Base-by-base conservation (phyloP, 1,140 invertebrate species). In the Megalonaias nervosa region DNA sequence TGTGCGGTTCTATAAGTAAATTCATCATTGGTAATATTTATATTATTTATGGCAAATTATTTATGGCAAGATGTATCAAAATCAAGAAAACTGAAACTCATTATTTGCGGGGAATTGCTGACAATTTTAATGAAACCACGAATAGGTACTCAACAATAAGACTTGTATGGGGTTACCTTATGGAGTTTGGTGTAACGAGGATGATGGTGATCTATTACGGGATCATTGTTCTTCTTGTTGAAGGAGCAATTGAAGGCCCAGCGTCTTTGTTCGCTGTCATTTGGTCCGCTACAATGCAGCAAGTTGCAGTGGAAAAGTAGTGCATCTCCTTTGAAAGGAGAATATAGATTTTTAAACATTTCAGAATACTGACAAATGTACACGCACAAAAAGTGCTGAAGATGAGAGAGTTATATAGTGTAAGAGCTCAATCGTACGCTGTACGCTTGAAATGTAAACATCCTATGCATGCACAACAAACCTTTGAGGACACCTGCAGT, bases 171-270 rank as follows among this genome's bases (percentile, higher is more conserved):
- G 12, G 15, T 55, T 71, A 89, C 88, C 83, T 86, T 88, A n/a
- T 82, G n/a, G 5, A 89, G 67, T 38, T 80, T 82, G 38, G 75
- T 84, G 69, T 88, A 89, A 23, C 75, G 74, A 19, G 88, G 82
- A 71, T 85, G 85, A 68, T 85, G 85, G 65, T 89, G 88, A 65
- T 81, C 73, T 15, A 82, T 81, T 1, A 87, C 75, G 0, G 87
- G 85, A 74, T 86, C 81, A 70, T 89, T 89, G 38, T 31, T 69
- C 21, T 73, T 75, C 19, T 76, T 81, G 71, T 88, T 88, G 81
- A 87, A 89, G 19, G 85, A 82, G 71, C 23, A 86, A 74, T 77
- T 77, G 62, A 83, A 85, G 1, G 82, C 83, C 86, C 87, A 89
- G 13, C 87, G 79, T 66, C 87, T 81, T 16, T 82, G 74, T 2